Evolutionary conservation across 2,113 vertebrate genomes (phyloP).

Genomic region (human (Homo sapiens)): GRCh38 chr3:172259001-172259500

Average conservation of each 20-base stretch:
- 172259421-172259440: not conserved
- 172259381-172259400: not conserved
- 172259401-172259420: not conserved
- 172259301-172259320: not conserved
- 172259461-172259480: not conserved
- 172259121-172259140: slow-evolving; percentile 40
- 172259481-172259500: not conserved
- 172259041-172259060: not conserved
- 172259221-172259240: slow-evolving; percentile 9
- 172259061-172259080: not conserved
- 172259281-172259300: not conserved
- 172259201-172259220: slow-evolving; percentile 65
- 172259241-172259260: slow-evolving; percentile 40
- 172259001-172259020: not conserved
- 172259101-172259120: not conserved
- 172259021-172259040: not conserved
- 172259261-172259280: not conserved
- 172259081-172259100: slow-evolving; percentile 49
- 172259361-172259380: fast-evolving
- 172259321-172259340: not conserved
- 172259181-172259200: slow-evolving; percentile 49
- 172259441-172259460: not conserved
- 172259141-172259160: slow-evolving; percentile 42
- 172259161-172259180: slow-evolving; percentile 64
- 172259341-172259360: not conserved